Evolutionary conservation across 1,140 invertebrate species (phyloP), one percentile per base, ranked within the genome.

Genomic region (Condylostylus longicornis): DNA sequence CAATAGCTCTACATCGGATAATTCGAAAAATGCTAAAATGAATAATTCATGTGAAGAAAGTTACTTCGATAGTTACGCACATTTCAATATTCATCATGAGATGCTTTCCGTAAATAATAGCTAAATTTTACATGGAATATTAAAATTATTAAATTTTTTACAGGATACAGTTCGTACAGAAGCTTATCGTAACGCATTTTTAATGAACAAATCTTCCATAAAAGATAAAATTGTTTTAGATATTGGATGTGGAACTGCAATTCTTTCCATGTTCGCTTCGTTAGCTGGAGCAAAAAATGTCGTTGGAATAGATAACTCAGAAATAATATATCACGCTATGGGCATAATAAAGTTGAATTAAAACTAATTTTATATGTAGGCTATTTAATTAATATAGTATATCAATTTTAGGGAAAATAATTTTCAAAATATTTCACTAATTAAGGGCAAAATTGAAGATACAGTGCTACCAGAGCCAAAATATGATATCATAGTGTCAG

Each of bases 41-140:
- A 65, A 53, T 43, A 47, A 66, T 39, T 63, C 69, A 47, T 62
- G 69, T 41, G 81, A 86, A 50, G 71, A 75, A 47, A 72, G 75
- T 43, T 97, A 97, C 64, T 98, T 98, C 55, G 85, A 80, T 57
- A 87, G 88, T 4, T 99, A 99, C 62, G 83, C 89, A 40, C 90
- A 98, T 66, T 96, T 93, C 69, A 82, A 83, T 10, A 98, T 99
- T 53, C 95, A 99, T 69, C 86, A 94, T 64, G 89, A 88, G 55
- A 93, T 93, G 87, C 62, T 93, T 9, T 78, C 74, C 42, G 79
- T 77, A 66, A 65, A 58, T 62, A 40, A n/a, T n/a, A n/a, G n/a
- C n/a, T n/a, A 41, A 30, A 27, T 22, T 9, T 36, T 35, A 25
- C 31, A 12, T 34, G 43, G 18, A 9, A 14, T 38, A 23, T 4